Conservation (phyloP, 2,797 vertebrate genomes). For the Sebastes kiyomatsui region DNA sequence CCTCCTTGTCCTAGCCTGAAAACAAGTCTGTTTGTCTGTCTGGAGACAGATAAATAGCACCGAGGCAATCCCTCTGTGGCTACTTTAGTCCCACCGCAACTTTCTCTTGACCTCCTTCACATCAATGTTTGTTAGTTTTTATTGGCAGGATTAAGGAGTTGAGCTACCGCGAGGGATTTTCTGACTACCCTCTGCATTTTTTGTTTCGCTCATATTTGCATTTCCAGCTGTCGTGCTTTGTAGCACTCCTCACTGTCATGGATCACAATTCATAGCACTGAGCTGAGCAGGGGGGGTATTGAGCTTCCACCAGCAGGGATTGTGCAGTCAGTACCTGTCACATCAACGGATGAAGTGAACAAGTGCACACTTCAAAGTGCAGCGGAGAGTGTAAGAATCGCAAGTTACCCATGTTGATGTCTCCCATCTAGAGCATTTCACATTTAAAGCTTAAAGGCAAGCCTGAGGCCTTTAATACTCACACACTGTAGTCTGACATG, state of each 20-base stretch:
- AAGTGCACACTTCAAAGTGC: constrained; percentile 30
- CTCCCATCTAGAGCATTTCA: constrained; percentile 2
- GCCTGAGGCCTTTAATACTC: background rate
- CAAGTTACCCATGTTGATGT: constrained; percentile 10
- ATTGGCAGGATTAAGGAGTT: constrained; percentile 13
- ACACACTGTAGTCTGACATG: background rate
- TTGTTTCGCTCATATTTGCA: constrained; percentile 12
- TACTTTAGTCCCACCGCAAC: background rate
- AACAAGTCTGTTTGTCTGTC: constrained; percentile 16
- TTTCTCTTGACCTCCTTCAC: constrained; percentile 7
- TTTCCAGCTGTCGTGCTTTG: constrained; percentile 10
- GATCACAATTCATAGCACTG: constrained; percentile 14
- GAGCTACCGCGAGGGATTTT: background rate
- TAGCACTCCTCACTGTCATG: constrained; percentile 9
- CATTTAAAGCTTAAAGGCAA: constrained; percentile 9
- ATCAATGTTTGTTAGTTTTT: background rate
- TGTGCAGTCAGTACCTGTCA: constrained; percentile 35
- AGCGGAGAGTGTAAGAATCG: background rate
- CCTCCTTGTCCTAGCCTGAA: constrained; percentile 22
- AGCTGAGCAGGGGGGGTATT: background rate
- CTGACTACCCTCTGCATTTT: background rate
- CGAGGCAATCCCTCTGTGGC: background rate
- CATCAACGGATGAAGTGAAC: constrained; percentile 38
- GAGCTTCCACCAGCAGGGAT: constrained; percentile 11
- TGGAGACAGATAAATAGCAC: background rate